Conservation (phyloP, 2,797 vertebrate species). For the Cossypha heuglini region DNA sequence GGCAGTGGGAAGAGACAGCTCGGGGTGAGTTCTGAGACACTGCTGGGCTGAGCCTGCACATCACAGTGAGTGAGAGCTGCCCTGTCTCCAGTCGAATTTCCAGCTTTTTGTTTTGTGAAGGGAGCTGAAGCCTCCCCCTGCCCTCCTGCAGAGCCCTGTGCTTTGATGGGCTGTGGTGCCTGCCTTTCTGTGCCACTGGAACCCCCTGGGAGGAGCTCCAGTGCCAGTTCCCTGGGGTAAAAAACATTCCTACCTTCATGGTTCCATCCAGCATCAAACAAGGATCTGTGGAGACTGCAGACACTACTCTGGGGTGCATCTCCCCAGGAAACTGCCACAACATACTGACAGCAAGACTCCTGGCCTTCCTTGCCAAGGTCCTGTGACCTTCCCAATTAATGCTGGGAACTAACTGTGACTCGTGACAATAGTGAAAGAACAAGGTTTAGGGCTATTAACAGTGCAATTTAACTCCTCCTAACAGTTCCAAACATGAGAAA, state of each 20-base stretch:
- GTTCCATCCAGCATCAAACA: not conserved
- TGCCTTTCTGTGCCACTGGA: not conserved
- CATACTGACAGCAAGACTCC: not conserved
- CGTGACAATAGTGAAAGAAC: not conserved
- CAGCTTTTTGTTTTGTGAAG: not conserved
- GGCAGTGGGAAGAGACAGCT: not conserved
- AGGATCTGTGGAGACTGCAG: not conserved
- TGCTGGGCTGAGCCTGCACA: not conserved
- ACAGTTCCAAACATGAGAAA: constrained; percentile 4
- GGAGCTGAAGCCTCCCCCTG: not conserved
- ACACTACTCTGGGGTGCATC: not conserved
- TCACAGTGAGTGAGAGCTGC: not conserved
- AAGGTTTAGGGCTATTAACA: constrained; percentile 51
- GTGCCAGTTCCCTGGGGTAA: not conserved
- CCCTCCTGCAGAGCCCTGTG: not conserved
- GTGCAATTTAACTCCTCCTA: constrained; percentile 64
- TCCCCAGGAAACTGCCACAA: not conserved
- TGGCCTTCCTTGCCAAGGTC: not conserved
- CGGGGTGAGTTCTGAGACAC: not conserved
- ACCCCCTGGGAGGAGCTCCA: not conserved
- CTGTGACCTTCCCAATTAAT: constrained; percentile 23
- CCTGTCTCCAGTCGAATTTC: not conserved
- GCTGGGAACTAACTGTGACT: constrained; percentile 27
- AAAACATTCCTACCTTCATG: not conserved
- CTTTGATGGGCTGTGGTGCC: not conserved